Conservation (phyloP, 2,797 vertebrate species). For the Cryptoprocta ferox region DNA sequence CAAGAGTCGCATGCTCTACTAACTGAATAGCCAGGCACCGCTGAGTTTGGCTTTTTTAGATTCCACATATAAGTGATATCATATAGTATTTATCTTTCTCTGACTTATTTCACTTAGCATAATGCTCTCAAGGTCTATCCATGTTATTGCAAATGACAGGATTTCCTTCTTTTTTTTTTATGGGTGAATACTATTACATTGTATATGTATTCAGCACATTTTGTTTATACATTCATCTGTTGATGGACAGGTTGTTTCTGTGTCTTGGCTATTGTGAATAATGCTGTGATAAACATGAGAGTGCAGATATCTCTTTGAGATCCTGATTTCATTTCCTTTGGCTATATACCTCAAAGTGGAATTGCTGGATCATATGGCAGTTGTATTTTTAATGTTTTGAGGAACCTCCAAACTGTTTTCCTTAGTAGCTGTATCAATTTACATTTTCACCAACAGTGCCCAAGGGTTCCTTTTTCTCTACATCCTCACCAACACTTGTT, state of each 20-base stretch:
- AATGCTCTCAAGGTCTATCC: not conserved
- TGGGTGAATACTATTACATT: not conserved
- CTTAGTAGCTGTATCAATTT: not conserved
- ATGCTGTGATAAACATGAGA: not conserved
- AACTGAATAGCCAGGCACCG: not conserved
- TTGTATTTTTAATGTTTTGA: constrained; percentile 4
- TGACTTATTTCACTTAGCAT: not conserved
- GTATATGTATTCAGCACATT: not conserved
- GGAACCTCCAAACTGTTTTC: not conserved
- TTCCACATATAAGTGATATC: not conserved
- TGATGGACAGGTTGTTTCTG: not conserved
- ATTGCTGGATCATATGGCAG: not conserved
- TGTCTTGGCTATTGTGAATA: not conserved
- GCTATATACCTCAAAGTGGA: not conserved
- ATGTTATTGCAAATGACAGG: not conserved
- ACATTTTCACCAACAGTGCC: not conserved
- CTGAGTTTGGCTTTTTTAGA: not conserved
- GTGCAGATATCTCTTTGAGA: not conserved
- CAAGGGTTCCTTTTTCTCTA: not conserved
- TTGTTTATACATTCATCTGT: not conserved
- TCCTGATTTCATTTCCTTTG: not conserved
- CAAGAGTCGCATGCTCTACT: not conserved
- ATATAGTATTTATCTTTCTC: not conserved
- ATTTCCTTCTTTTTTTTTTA: not conserved
- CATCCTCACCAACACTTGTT: not conserved